A percentile compares a stretch with the other conserved stretches of the same genome.
phyloP scores from a whole-genome alignment of 2,797 vertebrate genomes.

The Rhabdomys pumilio region DNA sequence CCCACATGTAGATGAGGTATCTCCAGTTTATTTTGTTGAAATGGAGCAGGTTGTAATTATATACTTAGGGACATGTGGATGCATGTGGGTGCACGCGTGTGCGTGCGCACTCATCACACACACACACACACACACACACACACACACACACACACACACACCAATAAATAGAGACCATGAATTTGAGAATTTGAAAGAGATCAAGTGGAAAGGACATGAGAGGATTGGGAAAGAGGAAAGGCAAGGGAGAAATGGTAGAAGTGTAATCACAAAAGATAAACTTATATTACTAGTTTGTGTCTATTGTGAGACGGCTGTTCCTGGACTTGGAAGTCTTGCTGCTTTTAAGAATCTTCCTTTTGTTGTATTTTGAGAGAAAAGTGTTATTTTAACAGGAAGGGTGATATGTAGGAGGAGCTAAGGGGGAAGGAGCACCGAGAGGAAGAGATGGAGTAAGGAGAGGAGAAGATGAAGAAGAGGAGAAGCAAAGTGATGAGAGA shows the following conservation, averaged over 20 bases:
- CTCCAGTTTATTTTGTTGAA: neutral
- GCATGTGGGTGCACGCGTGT: too few relatives aligned
- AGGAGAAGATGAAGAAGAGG: too few relatives aligned
- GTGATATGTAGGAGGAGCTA: too few relatives aligned
- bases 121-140: too few relatives aligned
- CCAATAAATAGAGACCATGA: neutral
- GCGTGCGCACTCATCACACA: too few relatives aligned
- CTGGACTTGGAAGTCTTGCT: neutral
- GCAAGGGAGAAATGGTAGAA: neutral
- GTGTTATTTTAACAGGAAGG: too few relatives aligned
- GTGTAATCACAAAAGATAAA: neutral
- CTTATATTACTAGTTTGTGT: neutral
- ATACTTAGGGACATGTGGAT: neutral
- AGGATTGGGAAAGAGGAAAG: neutral
- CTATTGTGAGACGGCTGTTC: neutral
- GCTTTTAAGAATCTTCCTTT: neutral
- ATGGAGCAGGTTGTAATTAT: neutral
- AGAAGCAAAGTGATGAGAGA: too few relatives aligned
- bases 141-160: neutral
- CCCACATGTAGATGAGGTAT: too few relatives aligned
- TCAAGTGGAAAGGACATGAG: neutral
- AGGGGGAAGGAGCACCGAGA: too few relatives aligned
- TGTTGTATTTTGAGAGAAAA: neutral
- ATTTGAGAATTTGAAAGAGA: neutral
- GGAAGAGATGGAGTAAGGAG: too few relatives aligned